Conservation (phyloP, 2,888 invertebrate species). For the Pyrochroa serraticornis region DNA sequence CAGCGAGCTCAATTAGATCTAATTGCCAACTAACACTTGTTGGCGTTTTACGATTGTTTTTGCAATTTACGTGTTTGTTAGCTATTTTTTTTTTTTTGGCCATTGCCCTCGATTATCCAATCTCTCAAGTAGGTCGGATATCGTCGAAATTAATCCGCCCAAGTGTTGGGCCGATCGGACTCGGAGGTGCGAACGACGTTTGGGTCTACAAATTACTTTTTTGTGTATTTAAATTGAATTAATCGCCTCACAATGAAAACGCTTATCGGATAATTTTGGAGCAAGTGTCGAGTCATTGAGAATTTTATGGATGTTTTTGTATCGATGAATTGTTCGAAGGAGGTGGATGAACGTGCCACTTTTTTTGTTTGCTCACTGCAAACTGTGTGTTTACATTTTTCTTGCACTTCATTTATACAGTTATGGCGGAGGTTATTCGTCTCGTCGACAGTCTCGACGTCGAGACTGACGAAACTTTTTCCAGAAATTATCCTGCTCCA, state of each 20-base stretch:
- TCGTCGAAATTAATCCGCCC: constrained; percentile 1
- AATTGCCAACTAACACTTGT: constrained; percentile 19
- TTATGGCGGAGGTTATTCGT: no score
- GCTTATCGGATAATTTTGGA: constrained; percentile 4
- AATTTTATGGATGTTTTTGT: constrained; percentile 2
- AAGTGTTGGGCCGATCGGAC: no score
- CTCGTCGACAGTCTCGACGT: no score
- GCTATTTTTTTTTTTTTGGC: constrained; percentile 1
- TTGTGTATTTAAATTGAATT: constrained; percentile 14
- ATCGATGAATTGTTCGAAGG: constrained; percentile 7
- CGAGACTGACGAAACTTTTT: no score
- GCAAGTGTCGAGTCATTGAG: constrained; percentile 8
- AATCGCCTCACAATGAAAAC: constrained; percentile 5
- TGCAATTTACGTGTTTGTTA: constrained; percentile 18
- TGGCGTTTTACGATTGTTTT: constrained; percentile 15
- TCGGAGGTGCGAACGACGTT: neutral
- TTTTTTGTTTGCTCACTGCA: constrained; percentile 3
- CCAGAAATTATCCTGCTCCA: no score
- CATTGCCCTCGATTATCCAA: constrained; percentile 6
- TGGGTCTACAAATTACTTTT: constrained; percentile 9
- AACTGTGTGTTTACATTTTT: constrained; percentile 11
- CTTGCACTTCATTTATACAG: neutral
- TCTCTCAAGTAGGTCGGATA: constrained; percentile 11
- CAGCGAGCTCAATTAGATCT: constrained; percentile 18
- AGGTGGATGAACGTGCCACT: constrained; percentile 16